A percentile compares a stretch with the other conserved stretches of the same genome.
Evolutionary conservation across 2,113 vertebrate species (phyloP).

Genomic region (Gopherus evgoodei): DNA sequence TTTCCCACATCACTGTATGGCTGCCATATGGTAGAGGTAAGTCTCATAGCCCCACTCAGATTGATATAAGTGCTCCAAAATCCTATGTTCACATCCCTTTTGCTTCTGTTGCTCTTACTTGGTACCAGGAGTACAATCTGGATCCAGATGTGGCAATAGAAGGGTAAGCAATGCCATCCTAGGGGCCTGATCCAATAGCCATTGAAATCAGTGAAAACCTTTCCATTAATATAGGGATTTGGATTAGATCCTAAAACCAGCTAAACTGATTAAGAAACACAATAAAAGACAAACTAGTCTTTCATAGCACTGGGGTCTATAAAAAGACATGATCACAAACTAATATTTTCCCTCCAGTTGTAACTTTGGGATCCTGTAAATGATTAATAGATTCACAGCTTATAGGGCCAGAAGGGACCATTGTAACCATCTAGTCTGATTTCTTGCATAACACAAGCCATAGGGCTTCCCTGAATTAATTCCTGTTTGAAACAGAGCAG

Average conservation of each 20-base stretch:
- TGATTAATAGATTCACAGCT: not conserved
- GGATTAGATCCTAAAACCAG: not conserved
- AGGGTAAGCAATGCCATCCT: not conserved
- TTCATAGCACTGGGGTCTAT: not conserved
- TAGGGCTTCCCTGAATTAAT: not conserved
- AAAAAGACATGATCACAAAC: too few relatives aligned
- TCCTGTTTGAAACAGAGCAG: not conserved
- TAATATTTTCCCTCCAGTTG: not conserved
- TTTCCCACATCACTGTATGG: not conserved
- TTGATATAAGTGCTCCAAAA: accelerated
- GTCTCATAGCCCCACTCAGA: accelerated
- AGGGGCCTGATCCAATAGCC: not conserved
- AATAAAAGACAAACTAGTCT: not conserved
- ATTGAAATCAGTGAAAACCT: accelerated
- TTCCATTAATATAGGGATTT: not conserved
- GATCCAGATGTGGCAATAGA: not conserved
- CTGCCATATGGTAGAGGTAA: not conserved
- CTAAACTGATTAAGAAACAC: not conserved
- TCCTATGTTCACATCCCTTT: accelerated
- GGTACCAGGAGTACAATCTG: not conserved
- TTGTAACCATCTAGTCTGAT: not conserved
- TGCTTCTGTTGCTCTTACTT: not conserved
- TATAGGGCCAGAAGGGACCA: not conserved
- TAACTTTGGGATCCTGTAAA: not conserved
- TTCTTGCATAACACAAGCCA: not conserved